Base-by-base conservation (phyloP, 2,888 invertebrate genomes). In the Thymelicus acteon region DNA sequence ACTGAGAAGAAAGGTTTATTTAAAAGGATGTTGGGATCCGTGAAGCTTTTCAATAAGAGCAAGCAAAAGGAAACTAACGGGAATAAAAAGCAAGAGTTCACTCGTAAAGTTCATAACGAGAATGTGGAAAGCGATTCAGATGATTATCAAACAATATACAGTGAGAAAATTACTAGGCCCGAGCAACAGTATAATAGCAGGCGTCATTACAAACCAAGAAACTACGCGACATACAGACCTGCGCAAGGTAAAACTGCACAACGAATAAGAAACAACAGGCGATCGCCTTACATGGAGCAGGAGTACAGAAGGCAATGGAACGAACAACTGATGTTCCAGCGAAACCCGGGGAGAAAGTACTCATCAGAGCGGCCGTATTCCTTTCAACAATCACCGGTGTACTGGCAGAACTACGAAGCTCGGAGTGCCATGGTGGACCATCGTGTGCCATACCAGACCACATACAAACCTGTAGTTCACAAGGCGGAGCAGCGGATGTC, bases 231-330 rank as follows among this genome's bases (percentile, higher is more conserved):
- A 19, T n/a, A 67, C 57, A 58, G 44, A 61, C 61, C 61, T 1
- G 24, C 0, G 49, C 58, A 71, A 61, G 60, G 31, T 60, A 67
- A 47, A 31, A 8, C 24, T 54, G 24, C 54, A 12, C 49, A 15
- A 15, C 54, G 54, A 48, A 7, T 66, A n/a, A 67, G 64, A 73
- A 19, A 4, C 15, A 60, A 70, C 13, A 39, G 74, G 44, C 78
- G 76, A 52, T 71, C 78, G 0, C 87, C 88, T 0, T 86, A 88
- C 63, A 84, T 87, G 84, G 89, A 90, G 73, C 90, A 90, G 73
- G 89, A 90, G 73, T 82, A 87, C 71, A 80, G 86, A 54, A 80
- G 86, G n/a, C 77, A 83, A 40, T 89, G 89, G 86, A 80, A 86
- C 72, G 89, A 90, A 72, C 80, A 79, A 37, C 73, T 87, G 4